Evolutionary conservation across 2,113 vertebrate genomes (phyloP).

Genomic region (Tichodroma muraria): DNA sequence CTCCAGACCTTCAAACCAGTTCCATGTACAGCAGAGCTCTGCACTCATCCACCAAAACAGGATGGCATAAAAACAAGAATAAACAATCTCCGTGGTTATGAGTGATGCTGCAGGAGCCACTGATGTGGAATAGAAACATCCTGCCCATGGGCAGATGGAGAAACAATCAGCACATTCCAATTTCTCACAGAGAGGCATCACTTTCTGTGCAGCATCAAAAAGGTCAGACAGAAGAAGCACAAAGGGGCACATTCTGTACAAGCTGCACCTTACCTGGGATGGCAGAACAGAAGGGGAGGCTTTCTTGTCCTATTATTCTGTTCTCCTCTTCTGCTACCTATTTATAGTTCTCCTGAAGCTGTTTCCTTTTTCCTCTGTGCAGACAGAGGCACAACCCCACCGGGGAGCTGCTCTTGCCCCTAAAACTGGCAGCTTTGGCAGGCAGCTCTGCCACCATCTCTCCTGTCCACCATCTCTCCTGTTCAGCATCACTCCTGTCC

Average conservation of each 20-base stretch:
- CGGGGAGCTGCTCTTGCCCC: no score
- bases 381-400: no score
- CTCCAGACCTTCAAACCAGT: background rate
- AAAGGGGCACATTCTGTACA: background rate
- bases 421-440: no score
- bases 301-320: background rate
- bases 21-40: background rate
- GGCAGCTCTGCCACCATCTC: no score
- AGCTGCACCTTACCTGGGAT: background rate
- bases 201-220: background rate
- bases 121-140: background rate
- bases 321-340: no score
- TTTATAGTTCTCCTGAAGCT: no score
- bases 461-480: no score
- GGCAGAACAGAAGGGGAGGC: background rate
- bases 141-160: background rate
- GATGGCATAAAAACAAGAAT: background rate
- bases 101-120: background rate
- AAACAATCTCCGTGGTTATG: background rate
- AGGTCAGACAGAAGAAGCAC: background rate
- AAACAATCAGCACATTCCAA: background rate
- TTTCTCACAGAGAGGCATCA: background rate
- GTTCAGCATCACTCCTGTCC: no score
- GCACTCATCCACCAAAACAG: background rate
- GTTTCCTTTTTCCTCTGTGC: no score